Evolutionary conservation across 2,797 vertebrate genomes (phyloP).

Genomic region (Centroberyx gerrardi): DNA sequence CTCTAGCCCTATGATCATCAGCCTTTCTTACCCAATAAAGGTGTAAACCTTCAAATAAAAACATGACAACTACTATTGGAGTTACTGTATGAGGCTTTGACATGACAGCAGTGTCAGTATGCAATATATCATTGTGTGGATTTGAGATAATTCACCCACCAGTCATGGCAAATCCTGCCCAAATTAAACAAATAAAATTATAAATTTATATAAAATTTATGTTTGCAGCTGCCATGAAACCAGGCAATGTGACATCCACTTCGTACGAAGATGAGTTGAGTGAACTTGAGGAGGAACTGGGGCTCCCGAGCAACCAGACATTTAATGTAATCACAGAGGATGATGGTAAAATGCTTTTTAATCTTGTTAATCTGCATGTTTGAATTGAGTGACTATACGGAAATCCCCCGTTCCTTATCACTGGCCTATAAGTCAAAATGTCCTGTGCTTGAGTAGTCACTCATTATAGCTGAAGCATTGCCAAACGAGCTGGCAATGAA

Average conservation of each 20-base stretch:
- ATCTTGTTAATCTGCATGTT: background rate
- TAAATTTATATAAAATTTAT: background rate
- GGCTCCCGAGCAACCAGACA: conserved; percentile 30
- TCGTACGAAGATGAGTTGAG: background rate
- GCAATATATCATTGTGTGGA: background rate
- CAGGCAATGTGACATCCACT: conserved; percentile 1
- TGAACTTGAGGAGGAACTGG: background rate
- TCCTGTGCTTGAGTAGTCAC: background rate
- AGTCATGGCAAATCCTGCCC: background rate
- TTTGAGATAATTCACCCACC: background rate
- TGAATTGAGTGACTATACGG: background rate
- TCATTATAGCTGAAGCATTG: background rate
- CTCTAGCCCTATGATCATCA: background rate
- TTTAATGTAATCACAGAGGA: conserved; percentile 38
- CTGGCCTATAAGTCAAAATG: background rate
- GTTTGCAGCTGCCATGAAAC: conserved; percentile 32
- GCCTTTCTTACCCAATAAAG: no score
- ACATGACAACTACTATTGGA: background rate
- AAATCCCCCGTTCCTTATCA: background rate
- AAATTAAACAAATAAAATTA: background rate
- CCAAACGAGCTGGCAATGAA: background rate
- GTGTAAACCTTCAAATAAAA: background rate
- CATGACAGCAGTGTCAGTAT: background rate
- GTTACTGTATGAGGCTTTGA: background rate
- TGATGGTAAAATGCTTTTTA: conserved; percentile 46